Base-by-base conservation (phyloP, 1,140 invertebrate species). In the Babylonia areolata region DNA sequence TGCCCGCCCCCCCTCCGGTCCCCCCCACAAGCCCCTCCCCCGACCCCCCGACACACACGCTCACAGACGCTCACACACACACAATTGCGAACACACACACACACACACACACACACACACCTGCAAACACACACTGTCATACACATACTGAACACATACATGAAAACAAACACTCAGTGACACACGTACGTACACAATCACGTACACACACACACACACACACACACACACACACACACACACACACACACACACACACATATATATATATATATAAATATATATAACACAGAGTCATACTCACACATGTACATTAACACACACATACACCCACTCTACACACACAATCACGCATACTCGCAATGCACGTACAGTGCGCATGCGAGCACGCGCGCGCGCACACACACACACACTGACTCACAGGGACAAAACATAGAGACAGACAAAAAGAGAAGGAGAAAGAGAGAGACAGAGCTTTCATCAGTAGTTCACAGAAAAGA, bases 321-420 rank as follows among this genome's bases (percentile, higher is more conserved):
- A 39, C 42, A 84, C 54, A 46, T 40, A 81, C 80, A 81, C 80
- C 42, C 80, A 81, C 80, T 46, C 80, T 9, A n/a, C 28, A 81
- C 80, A 81, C 80, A 81, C 80, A 81, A 40, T 46, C 42, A 81
- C 80, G 39, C 58, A 84, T 3, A 35, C n/a, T n/a, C n/a, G n/a
- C n/a, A n/a, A n/a, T n/a, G n/a, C n/a, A n/a, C n/a, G n/a, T n/a
- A n/a, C n/a, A n/a, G n/a, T n/a, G n/a, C n/a, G n/a, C n/a, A n/a
- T n/a, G n/a, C n/a, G n/a, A n/a, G n/a, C n/a, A n/a, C n/a, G n/a
- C n/a, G n/a, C n/a, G n/a, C n/a, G n/a, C n/a, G n/a, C n/a, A n/a
- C n/a, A n/a, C n/a, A n/a, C n/a, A n/a, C n/a, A n/a, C n/a, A n/a
- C n/a, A n/a, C n/a, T n/a, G n/a, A n/a, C n/a, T n/a, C n/a, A n/a